Conservation (phyloP, 2,113 vertebrate species). For the Lichenostomus cassidix region DNA sequence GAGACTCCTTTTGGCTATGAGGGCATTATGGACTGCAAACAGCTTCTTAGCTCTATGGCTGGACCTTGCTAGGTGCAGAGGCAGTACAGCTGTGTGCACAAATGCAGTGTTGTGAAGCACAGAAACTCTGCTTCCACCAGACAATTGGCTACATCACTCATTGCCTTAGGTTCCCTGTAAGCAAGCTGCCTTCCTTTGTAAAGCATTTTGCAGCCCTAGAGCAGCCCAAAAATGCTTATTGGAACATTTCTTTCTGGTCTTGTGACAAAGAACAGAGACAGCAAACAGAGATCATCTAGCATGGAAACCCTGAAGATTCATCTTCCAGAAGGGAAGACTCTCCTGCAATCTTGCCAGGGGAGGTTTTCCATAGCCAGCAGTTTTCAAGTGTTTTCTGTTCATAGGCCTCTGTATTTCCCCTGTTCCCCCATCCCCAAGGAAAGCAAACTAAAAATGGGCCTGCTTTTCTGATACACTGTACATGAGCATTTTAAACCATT, state of each 20-base stretch:
- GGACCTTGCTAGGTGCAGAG: background rate
- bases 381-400: background rate
- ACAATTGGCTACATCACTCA: background rate
- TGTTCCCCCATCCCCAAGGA: background rate
- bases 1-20: background rate
- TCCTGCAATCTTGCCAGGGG: background rate
- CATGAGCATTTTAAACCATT: background rate
- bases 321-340: background rate
- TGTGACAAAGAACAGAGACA: background rate
- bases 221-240: background rate
- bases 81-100: background rate
- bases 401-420: background rate
- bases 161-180: background rate
- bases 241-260: background rate
- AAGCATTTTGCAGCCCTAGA: background rate
- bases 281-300: background rate
- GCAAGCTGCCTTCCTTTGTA: background rate
- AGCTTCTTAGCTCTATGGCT: background rate
- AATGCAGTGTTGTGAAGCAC: background rate
- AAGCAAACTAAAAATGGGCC: background rate
- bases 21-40: background rate
- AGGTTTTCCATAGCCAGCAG: background rate
- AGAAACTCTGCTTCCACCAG: background rate
- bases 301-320: background rate
- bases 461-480: background rate